Evolutionary conservation across 2,797 vertebrate species (phyloP), one percentile per base, ranked within the genome.

Genomic region (Erethizon dorsatum): DNA sequence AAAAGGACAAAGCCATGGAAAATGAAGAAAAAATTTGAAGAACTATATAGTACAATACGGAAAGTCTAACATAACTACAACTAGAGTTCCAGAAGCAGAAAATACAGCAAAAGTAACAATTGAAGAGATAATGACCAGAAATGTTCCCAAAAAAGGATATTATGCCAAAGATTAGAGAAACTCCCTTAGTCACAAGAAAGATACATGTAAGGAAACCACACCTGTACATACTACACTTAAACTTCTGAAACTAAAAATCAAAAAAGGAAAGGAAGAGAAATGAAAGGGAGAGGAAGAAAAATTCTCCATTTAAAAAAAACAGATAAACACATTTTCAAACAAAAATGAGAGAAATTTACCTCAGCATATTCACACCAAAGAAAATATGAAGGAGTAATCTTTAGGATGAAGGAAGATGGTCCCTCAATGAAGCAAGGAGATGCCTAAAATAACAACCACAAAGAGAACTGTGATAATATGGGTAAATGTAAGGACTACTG

Each of bases 301-400:
- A 59, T 69, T 71, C 1, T 59, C n/a, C 15, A 56, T 56, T 79
- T 41, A 41, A 54, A 52, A 57, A 67, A 50, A 45, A 24, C 45
- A 45, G n/a, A 71, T 45, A 83, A 63, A 33, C 31, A 47, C 18
- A 79, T 77, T 85, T 75, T 47, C 31, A 56, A 92, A 65, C 2
- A 57, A 91, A 73, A 47, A 37, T 79, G 33, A 87, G 65, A 91
- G 31, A 61, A 87, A 88, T 77, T 77, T 71, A 82, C 33, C 83
- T 45, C 33, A 88, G 69, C 26, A 69, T 52, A 83, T 77, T 83
- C 41, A 83, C 59, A 69, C 13, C 65, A 26, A 47, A 77, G 59
- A 26, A 77, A 88, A 92, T 41, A 73, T 0, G 45, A 22, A 65
- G 67, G 33, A 59, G 3, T 37, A 1, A 61, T 78, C 18, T 78